These are phyloP conservation scores for Leucoraja ocellata DNA, from an alignment of 2,797 vertebrate genomes.

Conservation along the genomic window DNA sequence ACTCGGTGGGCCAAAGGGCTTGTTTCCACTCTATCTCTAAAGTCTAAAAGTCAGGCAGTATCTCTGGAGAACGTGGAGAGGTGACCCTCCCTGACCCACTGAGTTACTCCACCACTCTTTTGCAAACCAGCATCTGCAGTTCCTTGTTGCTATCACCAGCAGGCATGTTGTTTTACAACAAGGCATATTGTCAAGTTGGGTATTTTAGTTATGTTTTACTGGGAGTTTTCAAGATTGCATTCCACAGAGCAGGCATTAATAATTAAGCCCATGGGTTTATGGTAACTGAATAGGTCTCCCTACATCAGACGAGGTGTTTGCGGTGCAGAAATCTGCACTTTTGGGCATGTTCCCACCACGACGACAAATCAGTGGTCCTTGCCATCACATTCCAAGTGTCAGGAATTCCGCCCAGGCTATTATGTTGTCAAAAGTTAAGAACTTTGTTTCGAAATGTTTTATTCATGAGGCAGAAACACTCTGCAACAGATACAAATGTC, in stretches of 20 bases:
- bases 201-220: constrained; percentile 9
- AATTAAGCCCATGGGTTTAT: background rate
- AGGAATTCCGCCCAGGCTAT: background rate
- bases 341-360: background rate
- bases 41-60: no score
- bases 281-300: background rate
- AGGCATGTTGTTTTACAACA: background rate
- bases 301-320: background rate
- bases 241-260: background rate
- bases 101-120: no score
- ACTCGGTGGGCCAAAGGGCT: no score
- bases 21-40: no score
- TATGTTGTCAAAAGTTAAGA: constrained; percentile 22
- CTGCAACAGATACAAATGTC: background rate
- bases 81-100: no score
- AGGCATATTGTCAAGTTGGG: background rate
- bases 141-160: background rate
- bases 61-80: no score
- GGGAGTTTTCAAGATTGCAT: background rate
- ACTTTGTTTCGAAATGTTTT: background rate
- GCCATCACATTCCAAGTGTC: background rate
- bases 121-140: no score
- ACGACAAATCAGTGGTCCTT: background rate
- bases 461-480: background rate
- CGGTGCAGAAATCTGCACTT: background rate